Percentiles rank a stretch among this genome's conserved stretches.
Conservation (phyloP, 2,113 vertebrate species). For the Candoia aspera region DNA sequence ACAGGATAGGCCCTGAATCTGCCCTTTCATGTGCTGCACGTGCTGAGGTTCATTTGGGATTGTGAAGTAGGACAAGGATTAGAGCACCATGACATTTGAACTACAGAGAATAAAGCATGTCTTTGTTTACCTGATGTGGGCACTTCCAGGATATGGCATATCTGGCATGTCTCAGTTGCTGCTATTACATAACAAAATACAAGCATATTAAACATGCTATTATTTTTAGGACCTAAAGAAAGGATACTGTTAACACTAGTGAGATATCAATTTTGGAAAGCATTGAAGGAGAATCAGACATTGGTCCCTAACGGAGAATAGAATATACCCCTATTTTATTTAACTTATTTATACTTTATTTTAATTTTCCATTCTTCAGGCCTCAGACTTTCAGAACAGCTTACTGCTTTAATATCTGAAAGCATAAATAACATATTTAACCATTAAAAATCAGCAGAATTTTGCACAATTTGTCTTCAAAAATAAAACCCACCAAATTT, state of each 20-base stretch:
- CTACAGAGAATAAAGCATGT: background rate
- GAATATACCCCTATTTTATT: background rate
- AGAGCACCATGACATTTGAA: background rate
- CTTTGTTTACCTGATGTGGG: background rate
- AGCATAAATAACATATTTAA: background rate
- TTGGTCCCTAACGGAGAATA: too few species aligned
- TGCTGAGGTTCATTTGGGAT: background rate
- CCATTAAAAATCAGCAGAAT: conserved; percentile 12
- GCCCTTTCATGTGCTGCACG: background rate
- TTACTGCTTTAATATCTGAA: conserved; percentile 1
- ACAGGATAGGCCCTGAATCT: background rate
- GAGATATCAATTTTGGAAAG: background rate
- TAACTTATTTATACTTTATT: conserved; percentile 16
- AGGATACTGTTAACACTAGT: background rate
- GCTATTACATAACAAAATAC: background rate
- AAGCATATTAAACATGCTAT: background rate
- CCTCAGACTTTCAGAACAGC: background rate
- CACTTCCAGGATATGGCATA: background rate
- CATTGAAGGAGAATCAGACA: background rate
- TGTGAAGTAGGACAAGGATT: background rate
- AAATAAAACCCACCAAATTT: background rate
- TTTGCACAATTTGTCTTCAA: background rate
- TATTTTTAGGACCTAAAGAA: background rate
- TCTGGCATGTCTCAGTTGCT: background rate
- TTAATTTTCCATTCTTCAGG: background rate